Percentiles rank a stretch among this genome's conserved stretches.
Conservation (phyloP, 2,113 vertebrate genomes). For the Pogona vitticeps region DNA sequence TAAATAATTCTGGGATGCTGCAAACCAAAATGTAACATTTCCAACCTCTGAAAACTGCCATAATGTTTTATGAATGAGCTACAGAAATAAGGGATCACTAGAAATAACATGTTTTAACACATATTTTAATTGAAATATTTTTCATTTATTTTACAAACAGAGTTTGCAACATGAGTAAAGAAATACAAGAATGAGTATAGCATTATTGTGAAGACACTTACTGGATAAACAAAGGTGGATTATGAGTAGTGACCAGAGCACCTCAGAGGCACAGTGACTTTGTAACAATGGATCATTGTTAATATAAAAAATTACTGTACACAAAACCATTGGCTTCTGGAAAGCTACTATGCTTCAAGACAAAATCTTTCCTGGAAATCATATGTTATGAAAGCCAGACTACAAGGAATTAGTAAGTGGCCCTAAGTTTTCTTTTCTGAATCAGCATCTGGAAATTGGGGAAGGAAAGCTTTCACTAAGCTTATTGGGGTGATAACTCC, state of each 20-base stretch:
- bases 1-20: too few species aligned
- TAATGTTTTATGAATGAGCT: not conserved
- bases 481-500: too few species aligned
- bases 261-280: not conserved
- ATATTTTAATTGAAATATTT: not conserved
- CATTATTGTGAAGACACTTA: not conserved
- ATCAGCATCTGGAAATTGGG: not conserved
- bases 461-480: not conserved
- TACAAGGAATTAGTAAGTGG: not conserved
- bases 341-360: not conserved
- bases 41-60: not conserved
- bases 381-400: not conserved
- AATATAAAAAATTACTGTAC: not conserved
- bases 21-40: too few species aligned
- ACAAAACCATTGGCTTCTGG: not conserved
- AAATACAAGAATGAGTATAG: not conserved
- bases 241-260: not conserved
- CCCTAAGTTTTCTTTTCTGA: not conserved
- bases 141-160: not conserved
- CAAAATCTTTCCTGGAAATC: not conserved
- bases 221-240: not conserved
- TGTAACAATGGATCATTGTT: not conserved
- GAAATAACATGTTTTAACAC: not conserved
- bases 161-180: not conserved
- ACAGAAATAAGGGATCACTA: not conserved